Evolutionary conservation across 2,888 invertebrate species (phyloP), one percentile per base, ranked within the genome.

Genomic region (Ophion obscuratus): DNA sequence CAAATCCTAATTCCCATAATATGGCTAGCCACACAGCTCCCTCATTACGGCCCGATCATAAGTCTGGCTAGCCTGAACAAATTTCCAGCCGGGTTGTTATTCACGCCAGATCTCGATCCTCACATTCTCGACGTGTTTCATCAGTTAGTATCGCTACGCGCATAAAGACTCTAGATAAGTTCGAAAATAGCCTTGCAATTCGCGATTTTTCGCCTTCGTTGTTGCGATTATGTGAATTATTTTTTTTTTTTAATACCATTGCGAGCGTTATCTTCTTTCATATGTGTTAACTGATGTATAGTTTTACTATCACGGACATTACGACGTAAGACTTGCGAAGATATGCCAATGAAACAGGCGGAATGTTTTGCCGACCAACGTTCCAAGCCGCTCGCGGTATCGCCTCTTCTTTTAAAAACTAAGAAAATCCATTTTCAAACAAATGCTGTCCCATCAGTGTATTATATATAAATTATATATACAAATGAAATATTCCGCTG

Each of bases 71-170:
- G 99, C 99, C 98, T n/a, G n/a, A n/a, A n/a, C n/a, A n/a, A n/a
- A n/a, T n/a, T n/a, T n/a, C n/a, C n/a, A n/a, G n/a, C n/a, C n/a
- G n/a, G n/a, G 0, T 95, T 99, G 68, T 96, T 99, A 66, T 99
- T 99, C 95, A 99, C 99, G 0, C 98, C 98, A 90, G 99, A 99
- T 94, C 95, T 99, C 93, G 99, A 99, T 93, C 97, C 98, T 3
- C 99, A 99, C 94, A 99, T 99, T 92, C 95, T 99, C 87, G 98
- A 99, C 94, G 97, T 99, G 83, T 99, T 99, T 96, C 98, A 99
- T 92, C 99, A 99, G 94, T 99, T 99, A 94, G 97, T 98, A 87
- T 98, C 99, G 71, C 95, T 99, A 53, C 96, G 97, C 76, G 96
- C 97, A 59, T 98, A 95, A 95, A 27, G n/a, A 62, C 64, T 17